phyloP scores from a whole-genome alignment of 2,113 vertebrate genomes.

The Xiphias gladius region DNA sequence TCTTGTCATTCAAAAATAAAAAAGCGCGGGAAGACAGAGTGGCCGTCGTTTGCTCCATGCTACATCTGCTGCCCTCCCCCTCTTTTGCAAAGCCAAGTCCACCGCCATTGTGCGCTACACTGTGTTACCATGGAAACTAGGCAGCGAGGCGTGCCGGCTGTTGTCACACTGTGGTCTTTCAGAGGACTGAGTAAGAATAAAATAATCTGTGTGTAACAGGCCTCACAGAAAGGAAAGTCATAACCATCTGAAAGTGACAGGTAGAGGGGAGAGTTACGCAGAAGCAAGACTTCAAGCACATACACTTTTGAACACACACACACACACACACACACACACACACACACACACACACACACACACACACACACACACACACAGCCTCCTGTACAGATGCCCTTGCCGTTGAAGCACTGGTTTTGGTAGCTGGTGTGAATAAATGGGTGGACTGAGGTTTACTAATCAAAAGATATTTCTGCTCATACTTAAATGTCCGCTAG shows the following conservation, averaged over 20 bases:
- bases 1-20: constrained; percentile 6
- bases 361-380: neutral
- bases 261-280: constrained; percentile 41
- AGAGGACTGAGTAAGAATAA: constrained; percentile 44
- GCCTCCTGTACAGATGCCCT: neutral
- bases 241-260: constrained; percentile 70
- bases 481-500: constrained; percentile 50
- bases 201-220: constrained; percentile 39
- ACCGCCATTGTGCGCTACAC: constrained; percentile 49
- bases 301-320: neutral
- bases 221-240: constrained; percentile 29
- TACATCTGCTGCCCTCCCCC: constrained; percentile 54
- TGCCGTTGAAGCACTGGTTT: neutral
- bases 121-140: constrained; percentile 77
- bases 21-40: constrained; percentile 20
- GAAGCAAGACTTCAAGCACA: neutral
- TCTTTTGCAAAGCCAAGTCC: constrained; percentile 44
- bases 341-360: neutral
- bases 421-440: constrained; percentile 2
- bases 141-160: constrained; percentile 61
- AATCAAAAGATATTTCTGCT: constrained; percentile 8
- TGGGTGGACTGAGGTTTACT: constrained; percentile 8
- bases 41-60: constrained; percentile 8
- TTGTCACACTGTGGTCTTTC: constrained; percentile 67
- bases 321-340: neutral